Conservation (phyloP, 2,888 invertebrate species). For the Perithous albicinctus region DNA sequence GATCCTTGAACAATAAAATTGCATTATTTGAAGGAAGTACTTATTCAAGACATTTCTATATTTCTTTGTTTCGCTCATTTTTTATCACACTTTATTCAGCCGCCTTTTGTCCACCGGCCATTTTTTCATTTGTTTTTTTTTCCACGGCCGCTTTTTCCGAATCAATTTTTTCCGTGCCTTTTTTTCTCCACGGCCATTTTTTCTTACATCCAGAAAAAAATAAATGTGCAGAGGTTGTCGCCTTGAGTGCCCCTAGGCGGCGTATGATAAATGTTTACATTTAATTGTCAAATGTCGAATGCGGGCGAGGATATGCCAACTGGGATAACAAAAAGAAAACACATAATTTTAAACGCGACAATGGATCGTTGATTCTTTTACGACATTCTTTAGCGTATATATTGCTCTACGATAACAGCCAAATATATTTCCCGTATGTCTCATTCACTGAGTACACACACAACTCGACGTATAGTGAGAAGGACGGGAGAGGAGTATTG, state of each 20-base stretch:
- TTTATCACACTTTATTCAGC: too few relatives aligned
- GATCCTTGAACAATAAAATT: too few relatives aligned
- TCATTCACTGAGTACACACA: neutral
- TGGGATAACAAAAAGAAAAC: too few relatives aligned
- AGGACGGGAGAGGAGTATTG: constrained; percentile 71
- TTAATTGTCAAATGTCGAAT: constrained; percentile 6
- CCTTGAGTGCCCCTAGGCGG: neutral
- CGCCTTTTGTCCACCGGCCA: too few relatives aligned
- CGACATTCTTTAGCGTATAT: neutral
- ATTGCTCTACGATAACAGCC: neutral
- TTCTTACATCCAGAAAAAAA: too few relatives aligned
- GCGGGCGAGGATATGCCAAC: constrained; percentile 20
- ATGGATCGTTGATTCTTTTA: neutral
- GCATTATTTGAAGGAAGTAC: too few relatives aligned
- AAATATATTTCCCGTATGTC: constrained; percentile 10
- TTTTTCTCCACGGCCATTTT: too few relatives aligned
- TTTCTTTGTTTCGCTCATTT: too few relatives aligned
- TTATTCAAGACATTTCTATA: too few relatives aligned
- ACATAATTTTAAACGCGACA: neutral
- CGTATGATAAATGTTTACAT: neutral
- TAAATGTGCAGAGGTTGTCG: too few relatives aligned
- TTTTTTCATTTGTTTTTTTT: too few relatives aligned
- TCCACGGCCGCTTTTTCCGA: neutral
- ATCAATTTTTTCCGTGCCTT: too few relatives aligned
- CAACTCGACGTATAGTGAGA: constrained; percentile 25